phyloP scores from a whole-genome alignment of 2,888 invertebrate genomes.

The Tinea trinotella region DNA sequence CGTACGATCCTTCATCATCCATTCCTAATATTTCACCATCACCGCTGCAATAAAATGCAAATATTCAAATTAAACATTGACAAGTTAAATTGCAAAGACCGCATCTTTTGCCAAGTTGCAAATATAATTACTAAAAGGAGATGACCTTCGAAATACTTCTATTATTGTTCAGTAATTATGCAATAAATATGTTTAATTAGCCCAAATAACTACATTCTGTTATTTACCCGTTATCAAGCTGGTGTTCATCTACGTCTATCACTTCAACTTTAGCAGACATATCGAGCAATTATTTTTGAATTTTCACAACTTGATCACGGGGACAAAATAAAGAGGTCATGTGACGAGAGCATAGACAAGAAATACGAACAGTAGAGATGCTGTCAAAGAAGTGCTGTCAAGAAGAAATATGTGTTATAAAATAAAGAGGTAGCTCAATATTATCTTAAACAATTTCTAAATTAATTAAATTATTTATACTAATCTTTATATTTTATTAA shows the following conservation, averaged over 20 bases:
- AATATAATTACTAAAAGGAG: slow-evolving; percentile 38
- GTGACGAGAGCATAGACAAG: slow-evolving; percentile 67
- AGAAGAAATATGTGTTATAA: background rate
- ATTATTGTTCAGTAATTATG: slow-evolving; percentile 40
- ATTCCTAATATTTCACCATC: slow-evolving; percentile 61
- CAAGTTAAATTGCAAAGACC: slow-evolving; percentile 15
- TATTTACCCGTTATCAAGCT: slow-evolving; percentile 75
- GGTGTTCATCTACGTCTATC: slow-evolving; percentile 66
- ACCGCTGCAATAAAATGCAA: slow-evolving; percentile 45
- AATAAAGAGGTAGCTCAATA: too few relatives aligned
- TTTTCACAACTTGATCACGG: slow-evolving; percentile 80
- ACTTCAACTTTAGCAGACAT: slow-evolving; percentile 39
- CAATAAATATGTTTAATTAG: slow-evolving; percentile 32
- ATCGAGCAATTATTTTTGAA: slow-evolving; percentile 75
- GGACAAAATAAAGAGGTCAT: slow-evolving; percentile 81
- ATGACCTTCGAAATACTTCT: slow-evolving; percentile 50
- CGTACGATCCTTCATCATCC: slow-evolving; percentile 56
- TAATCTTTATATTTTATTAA: too few relatives aligned
- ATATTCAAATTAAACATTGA: background rate
- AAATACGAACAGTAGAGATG: background rate
- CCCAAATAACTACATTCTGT: slow-evolving; percentile 25
- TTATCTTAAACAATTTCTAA: too few relatives aligned
- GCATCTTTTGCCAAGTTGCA: slow-evolving; percentile 50
- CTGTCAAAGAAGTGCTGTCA: too few relatives aligned
- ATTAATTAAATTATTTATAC: too few relatives aligned